A percentile compares a stretch with the other conserved stretches of the same genome.
Evolutionary conservation across 2,888 invertebrate species (phyloP).

Genomic region (Magallana nippona): DNA sequence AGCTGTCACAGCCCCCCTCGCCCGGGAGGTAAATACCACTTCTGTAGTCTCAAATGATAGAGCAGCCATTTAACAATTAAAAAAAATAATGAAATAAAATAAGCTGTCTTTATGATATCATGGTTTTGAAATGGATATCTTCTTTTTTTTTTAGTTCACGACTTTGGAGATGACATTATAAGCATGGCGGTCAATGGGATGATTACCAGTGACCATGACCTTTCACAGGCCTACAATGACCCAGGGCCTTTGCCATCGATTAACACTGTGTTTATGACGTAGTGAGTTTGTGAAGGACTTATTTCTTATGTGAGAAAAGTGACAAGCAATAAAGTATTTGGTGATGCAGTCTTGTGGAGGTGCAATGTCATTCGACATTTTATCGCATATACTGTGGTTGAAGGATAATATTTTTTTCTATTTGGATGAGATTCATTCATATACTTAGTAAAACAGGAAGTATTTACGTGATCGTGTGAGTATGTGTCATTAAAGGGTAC

Average conservation of each 20-base stretch:
- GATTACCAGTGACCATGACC: slow-evolving; percentile 68
- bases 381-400: not conserved
- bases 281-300: slow-evolving; percentile 14
- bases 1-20: slow-evolving; percentile 69
- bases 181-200: slow-evolving; percentile 71
- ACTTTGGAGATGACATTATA: slow-evolving; percentile 70
- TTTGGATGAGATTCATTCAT: slow-evolving; percentile 18
- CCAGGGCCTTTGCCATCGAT: slow-evolving; percentile 72
- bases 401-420: not conserved
- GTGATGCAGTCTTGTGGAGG: not conserved
- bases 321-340: not conserved
- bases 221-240: slow-evolving; percentile 66
- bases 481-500: not conserved
- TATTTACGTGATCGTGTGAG: not conserved
- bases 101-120: not conserved
- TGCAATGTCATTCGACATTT: not conserved
- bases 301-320: not conserved
- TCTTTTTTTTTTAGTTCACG: slow-evolving; percentile 37
- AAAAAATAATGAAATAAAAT: not conserved
- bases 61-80: too few relatives aligned
- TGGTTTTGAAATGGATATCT: too few relatives aligned
- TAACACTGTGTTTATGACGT: slow-evolving; percentile 71
- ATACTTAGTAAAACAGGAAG: not conserved
- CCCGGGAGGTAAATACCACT: slow-evolving; percentile 59
- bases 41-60: not conserved